Base-by-base conservation (phyloP, 2,888 invertebrate genomes). In the Epirrhoe alternata region DNA sequence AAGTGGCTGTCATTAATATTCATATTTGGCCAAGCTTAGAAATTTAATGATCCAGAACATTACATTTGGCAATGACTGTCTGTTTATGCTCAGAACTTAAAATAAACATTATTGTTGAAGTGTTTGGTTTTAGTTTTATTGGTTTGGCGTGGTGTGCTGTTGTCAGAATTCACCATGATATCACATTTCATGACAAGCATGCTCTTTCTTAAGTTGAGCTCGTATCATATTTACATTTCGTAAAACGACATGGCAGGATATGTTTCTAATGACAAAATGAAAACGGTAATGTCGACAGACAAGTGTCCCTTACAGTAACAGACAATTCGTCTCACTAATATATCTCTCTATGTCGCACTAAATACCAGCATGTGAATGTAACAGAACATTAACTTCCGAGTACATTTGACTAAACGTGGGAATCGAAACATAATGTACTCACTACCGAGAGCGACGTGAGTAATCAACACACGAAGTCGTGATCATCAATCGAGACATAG, bases 31-130 rank as follows among this genome's bases (percentile, higher is more conserved):
- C 60, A 51, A 67, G 67, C 70, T 67, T 68, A 62, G 60, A 61
- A 64, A 69, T 52, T 70, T 70, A 70, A 74, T 71, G 68, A 62
- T 61, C 71, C 68, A 51, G 38, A 71, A 71, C 66, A 55, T 68
- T 66, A 38, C 47, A 10, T 60, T 65, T 65, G 64, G 55, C 59
- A 64, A 47, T 33, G 30, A 17, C 35, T 53, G 38, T 45, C 52
- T 67, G 64, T 52, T 60, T 60, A 55, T 62, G 38, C 55, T 66
- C 63, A 63, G 64, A 66, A 61, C 45, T 56, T 67, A 53, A 47
- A 53, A 50, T 55, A 49, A 64, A 58, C 59, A 68, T 33, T 67
- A 35, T 62, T 59, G 42, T 58, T 52, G 51, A n/a, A 55, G 50
- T 14, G 49, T 50, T 31, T 42, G 47, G 55, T 66, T 62, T 60